phyloP scores from a whole-genome alignment of 2,797 vertebrate species.

The Chiroxiphia lanceolata region DNA sequence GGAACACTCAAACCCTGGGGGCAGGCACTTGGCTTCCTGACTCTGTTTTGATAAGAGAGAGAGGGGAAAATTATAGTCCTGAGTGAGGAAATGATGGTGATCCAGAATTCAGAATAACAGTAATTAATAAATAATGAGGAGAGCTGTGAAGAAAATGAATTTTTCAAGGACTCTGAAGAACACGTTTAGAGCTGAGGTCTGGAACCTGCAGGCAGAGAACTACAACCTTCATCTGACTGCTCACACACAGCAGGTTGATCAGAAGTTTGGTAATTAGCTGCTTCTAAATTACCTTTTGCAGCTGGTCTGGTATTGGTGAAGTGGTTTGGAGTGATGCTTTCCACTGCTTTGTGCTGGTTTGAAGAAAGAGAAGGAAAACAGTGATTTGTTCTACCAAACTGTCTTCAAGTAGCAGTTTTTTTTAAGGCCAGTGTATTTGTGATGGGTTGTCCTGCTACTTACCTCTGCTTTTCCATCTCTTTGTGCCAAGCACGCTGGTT shows the following conservation, averaged over 20 bases:
- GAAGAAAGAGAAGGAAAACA: not conserved
- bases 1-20: not conserved
- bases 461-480: not conserved
- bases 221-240: not conserved
- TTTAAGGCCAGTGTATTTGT: not conserved
- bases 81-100: not conserved
- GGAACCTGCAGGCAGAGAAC: not conserved
- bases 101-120: not conserved
- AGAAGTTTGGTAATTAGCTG: not conserved
- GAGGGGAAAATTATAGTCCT: not conserved
- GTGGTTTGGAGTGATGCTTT: not conserved
- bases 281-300: not conserved
- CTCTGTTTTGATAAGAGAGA: not conserved
- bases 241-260: not conserved
- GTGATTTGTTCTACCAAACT: not conserved
- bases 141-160: constrained; percentile 30
- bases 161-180: constrained; percentile 18
- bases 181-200: not conserved
- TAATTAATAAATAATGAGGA: constrained; percentile 47
- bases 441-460: not conserved
- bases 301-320: not conserved
- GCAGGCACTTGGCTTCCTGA: not conserved
- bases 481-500: not conserved
- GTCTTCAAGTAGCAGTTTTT: not conserved
- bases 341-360: not conserved